Evolutionary conservation across 2,888 invertebrate species (phyloP).

Genomic region (Sinopyrophorus schimmeli): DNA sequence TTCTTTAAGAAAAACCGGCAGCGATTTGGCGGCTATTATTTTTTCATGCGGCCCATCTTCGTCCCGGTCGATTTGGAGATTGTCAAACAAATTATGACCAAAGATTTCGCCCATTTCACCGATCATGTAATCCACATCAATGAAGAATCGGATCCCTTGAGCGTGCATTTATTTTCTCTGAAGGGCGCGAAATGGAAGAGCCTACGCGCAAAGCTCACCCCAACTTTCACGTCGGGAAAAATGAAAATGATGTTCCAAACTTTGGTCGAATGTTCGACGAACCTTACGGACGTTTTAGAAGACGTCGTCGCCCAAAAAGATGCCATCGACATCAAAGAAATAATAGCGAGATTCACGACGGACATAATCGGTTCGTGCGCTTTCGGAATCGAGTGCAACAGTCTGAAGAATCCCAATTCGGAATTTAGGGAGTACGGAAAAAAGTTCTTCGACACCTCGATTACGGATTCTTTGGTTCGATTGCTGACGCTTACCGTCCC

Average conservation of each 20-base stretch:
- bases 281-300: slow-evolving; percentile 2
- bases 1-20: slow-evolving; percentile 32
- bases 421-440: slow-evolving; percentile 50
- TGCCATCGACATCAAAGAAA: slow-evolving; percentile 48
- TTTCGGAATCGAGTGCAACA: slow-evolving; percentile 62
- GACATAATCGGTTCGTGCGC: slow-evolving; percentile 63
- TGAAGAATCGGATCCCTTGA: slow-evolving; percentile 61
- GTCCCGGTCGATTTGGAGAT: slow-evolving; percentile 40
- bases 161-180: slow-evolving; percentile 60
- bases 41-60: slow-evolving; percentile 31
- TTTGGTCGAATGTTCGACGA: slow-evolving; percentile 53
- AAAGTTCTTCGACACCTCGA: slow-evolving; percentile 37
- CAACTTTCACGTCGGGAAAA: slow-evolving; percentile 67
- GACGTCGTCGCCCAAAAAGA: slow-evolving; percentile 4
- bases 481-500: slow-evolving; percentile 32
- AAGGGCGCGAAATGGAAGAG: slow-evolving; percentile 64
- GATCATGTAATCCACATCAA: slow-evolving; percentile 64
- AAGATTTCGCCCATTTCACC: slow-evolving; percentile 64
- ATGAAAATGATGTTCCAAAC: slow-evolving; percentile 65
- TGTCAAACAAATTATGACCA: slow-evolving; percentile 56
- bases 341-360: slow-evolving; percentile 60
- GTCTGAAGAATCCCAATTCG: slow-evolving; percentile 57
- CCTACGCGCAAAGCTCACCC: slow-evolving; percentile 63
- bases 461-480: slow-evolving; percentile 16
- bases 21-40: slow-evolving; percentile 37